A percentile compares a stretch with the other conserved stretches of the same genome.
Evolutionary conservation across 1,140 invertebrate genomes (phyloP).

Genomic region (Ostrea denselamellosa): DNA sequence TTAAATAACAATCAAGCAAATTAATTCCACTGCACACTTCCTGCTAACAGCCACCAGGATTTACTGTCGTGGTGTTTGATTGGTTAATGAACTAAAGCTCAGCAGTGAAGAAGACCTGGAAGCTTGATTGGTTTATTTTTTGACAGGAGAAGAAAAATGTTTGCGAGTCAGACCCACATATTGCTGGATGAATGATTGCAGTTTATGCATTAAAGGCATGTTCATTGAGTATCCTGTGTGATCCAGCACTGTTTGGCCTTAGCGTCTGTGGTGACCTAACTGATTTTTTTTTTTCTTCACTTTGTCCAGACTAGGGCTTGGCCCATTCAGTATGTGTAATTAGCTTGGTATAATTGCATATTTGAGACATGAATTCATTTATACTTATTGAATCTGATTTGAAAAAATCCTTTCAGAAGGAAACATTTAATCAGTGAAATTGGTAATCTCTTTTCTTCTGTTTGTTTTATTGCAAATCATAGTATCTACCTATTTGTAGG

Average conservation of each 20-base stretch:
- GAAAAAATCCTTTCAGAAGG: background rate
- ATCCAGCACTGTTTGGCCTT: conserved; percentile 7
- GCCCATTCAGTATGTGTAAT: background rate
- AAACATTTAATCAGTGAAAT: background rate
- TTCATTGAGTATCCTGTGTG: background rate
- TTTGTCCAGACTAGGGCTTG: background rate
- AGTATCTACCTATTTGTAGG: background rate
- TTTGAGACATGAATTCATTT: background rate
- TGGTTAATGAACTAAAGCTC: background rate
- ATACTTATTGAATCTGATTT: too few species aligned
- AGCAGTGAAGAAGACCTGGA: background rate
- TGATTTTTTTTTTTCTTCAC: background rate
- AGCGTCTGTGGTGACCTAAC: conserved; percentile 26
- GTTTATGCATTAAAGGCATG: conserved; percentile 34
- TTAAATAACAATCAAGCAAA: background rate
- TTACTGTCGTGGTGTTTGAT: background rate
- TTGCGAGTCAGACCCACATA: conserved; percentile 11
- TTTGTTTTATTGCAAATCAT: background rate
- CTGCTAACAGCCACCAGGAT: background rate
- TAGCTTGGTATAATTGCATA: background rate
- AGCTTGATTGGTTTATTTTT: conserved; percentile 30
- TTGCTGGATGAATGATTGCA: conserved; percentile 34
- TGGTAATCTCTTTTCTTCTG: background rate
- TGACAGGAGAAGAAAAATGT: conserved; percentile 28
- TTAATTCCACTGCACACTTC: conserved; percentile 28